A percentile compares a stretch with the other conserved stretches of the same genome.
phyloP scores from a whole-genome alignment of 2,113 vertebrate genomes.

The Myanophis thanlyinensis region DNA sequence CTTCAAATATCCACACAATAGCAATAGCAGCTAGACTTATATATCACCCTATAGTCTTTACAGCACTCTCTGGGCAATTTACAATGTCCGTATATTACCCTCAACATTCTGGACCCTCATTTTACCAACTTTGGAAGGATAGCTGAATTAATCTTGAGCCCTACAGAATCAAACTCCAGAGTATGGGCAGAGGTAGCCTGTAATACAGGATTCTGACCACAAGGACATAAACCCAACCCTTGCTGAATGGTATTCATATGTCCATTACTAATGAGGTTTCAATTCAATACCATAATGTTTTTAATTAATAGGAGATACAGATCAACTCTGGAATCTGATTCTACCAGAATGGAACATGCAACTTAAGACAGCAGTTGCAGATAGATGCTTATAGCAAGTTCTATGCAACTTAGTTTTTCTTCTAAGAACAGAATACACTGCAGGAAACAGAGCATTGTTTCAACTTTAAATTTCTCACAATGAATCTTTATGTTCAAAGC shows the following conservation, averaged over 20 bases:
- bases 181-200: not conserved
- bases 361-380: not conserved
- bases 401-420: not conserved
- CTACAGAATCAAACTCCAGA: not conserved
- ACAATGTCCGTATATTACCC: not conserved
- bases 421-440: not conserved
- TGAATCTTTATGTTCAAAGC: not conserved
- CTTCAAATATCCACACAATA: not conserved
- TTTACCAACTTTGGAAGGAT: not conserved
- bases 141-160: not conserved
- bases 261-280: not conserved
- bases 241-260: not conserved
- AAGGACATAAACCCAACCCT: not conserved
- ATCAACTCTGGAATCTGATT: not conserved
- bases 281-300: not conserved
- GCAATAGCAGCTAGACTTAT: not conserved
- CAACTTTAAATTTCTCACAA: slow-evolving; percentile 36
- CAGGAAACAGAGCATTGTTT: slow-evolving; percentile 24
- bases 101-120: not conserved
- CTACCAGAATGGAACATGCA: not conserved
- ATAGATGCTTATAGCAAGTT: not conserved
- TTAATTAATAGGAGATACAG: not conserved
- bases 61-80: not conserved
- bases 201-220: not conserved
- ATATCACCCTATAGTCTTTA: not conserved